Evolutionary conservation across 2,113 vertebrate species (phyloP).

Genomic region (Rafetus swinhoei): DNA sequence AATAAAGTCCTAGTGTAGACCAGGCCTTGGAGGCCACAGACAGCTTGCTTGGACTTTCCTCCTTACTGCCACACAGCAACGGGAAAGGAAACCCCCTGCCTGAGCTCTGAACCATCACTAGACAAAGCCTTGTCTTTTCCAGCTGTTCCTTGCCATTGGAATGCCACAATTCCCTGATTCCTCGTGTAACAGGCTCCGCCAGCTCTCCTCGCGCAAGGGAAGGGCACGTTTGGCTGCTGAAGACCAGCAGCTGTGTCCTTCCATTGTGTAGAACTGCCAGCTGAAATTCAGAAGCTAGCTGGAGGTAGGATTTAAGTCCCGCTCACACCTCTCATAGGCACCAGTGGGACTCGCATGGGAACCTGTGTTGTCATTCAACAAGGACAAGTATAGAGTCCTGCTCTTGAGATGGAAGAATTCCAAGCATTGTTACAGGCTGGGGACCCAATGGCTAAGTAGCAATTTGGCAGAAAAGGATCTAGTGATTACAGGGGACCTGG

Average conservation of each 20-base stretch:
- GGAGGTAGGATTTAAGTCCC: background rate
- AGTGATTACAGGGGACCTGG: no score
- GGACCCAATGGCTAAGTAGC: no score
- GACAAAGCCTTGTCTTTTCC: background rate
- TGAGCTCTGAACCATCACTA: background rate
- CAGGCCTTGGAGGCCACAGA: background rate
- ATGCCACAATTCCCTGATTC: background rate
- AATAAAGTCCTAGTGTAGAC: no score
- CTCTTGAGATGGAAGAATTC: no score
- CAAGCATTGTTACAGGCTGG: no score
- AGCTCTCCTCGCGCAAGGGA: background rate
- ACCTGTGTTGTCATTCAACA: background rate
- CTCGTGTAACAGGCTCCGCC: background rate
- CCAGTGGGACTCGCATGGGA: background rate
- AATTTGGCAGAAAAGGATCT: no score
- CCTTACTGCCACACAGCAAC: background rate
- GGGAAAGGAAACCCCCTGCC: background rate
- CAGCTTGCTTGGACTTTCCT: rapidly evolving
- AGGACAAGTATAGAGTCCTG: no score
- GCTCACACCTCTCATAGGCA: background rate
- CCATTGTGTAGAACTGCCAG: background rate
- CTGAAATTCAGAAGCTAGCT: background rate
- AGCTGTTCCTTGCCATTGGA: background rate
- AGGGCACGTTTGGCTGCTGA: background rate
- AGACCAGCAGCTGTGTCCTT: rapidly evolving